Conservation (phyloP, 2,113 vertebrate genomes). For the Rutilus rutilus region DNA sequence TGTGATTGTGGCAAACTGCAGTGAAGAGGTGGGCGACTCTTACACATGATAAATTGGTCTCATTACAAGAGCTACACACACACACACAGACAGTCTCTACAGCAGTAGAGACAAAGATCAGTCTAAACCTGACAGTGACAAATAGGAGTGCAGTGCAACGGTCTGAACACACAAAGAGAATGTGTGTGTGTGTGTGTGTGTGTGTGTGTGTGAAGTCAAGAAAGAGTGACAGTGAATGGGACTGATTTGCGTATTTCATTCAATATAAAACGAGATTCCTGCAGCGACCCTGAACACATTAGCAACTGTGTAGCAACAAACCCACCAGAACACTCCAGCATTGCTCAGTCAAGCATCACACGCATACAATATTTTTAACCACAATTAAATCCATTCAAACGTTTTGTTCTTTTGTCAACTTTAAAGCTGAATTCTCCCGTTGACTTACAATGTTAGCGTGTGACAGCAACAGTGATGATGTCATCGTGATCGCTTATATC, state of each 20-base stretch:
- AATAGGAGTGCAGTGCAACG: not conserved
- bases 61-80: conserved; percentile 29
- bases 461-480: no score
- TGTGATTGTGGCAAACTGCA: conserved; percentile 23
- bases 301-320: not conserved
- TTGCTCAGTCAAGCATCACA: not conserved
- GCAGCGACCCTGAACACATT: not conserved
- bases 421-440: no score
- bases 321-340: not conserved
- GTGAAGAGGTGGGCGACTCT: not conserved
- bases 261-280: not conserved
- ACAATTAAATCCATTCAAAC: not conserved
- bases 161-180: conserved; percentile 24
- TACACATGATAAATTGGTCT: conserved; percentile 35
- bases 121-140: conserved; percentile 44
- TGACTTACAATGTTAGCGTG: no score
- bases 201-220: not conserved
- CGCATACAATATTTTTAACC: not conserved
- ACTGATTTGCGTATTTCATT: not conserved
- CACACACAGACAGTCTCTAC: not conserved
- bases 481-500: no score
- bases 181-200: not conserved
- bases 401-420: no score
- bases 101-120: conserved; percentile 16
- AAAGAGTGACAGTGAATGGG: not conserved